Evolutionary conservation across 2,888 invertebrate genomes (phyloP), one percentile per base, ranked within the genome.

Genomic region (Epirrhoe tristata): DNA sequence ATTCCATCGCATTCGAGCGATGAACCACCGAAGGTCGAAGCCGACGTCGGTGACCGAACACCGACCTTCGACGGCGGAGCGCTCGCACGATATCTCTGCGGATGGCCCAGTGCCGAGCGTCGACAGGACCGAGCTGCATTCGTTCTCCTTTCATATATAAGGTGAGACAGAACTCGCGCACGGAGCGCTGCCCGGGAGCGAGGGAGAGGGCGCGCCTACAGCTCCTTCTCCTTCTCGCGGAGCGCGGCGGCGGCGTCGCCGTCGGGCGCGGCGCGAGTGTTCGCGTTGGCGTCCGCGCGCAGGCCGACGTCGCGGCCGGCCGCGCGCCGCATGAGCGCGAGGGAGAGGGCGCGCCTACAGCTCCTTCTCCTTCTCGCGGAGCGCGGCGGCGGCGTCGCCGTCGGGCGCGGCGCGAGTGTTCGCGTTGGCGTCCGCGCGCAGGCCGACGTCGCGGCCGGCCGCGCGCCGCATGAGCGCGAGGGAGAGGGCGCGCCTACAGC

Each of bases 381-480:
- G 56, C 12, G 55, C 1, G 54, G 6, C 39, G 34, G 36, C 16
- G 60, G 39, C 46, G 36, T 52, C 54, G 48, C 54, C 34, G 58
- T 57, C 6, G 46, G 4, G 14, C 14, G 62, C 66, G n/a, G 63
- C 24, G 51, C 58, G 58, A 54, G n/a, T n/a, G n/a, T n/a, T n/a
- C 56, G 39, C 54, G 10, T 1, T 12, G 39, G 43, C n/a, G n/a
- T n/a, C n/a, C n/a, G n/a, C n/a, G n/a, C n/a, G n/a, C n/a, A n/a
- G n/a, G n/a, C n/a, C n/a, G n/a, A n/a, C 17, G 60, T 14, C 50
- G 63, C 50, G 17, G 58, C 43, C 50, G 51, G 55, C 73, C 50
- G 78, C 80, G 75, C 78, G 80, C 8, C 76, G 77, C 55, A 90
- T 78, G 72, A 86, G 86, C 69, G 77, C 78, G 80, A 2, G 39